Conservation (phyloP, 92 coral and sea anemone genomes). For the Phenganax marumi region DNA sequence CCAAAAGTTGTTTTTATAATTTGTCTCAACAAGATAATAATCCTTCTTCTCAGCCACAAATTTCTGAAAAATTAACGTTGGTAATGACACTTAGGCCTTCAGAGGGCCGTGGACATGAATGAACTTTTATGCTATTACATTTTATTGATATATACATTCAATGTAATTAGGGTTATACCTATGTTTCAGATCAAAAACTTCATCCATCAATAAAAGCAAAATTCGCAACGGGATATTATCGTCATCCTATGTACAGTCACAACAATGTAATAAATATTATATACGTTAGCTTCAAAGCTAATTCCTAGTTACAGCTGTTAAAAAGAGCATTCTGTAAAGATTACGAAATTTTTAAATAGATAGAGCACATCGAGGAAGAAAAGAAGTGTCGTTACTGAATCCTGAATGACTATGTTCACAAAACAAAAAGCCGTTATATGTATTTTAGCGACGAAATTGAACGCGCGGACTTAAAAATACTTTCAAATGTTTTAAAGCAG, state of each 20-base stretch:
- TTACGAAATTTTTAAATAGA: too few species aligned
- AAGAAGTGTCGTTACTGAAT: too few species aligned
- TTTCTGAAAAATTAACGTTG: conserved; percentile 53
- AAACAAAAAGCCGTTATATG: neutral
- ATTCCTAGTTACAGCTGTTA: too few species aligned
- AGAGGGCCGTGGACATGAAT: neutral
- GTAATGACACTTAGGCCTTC: neutral
- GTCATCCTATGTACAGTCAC: conserved; percentile 61
- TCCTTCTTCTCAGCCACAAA: conserved; percentile 91
- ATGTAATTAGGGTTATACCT: conserved; percentile 53
- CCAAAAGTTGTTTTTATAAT: conserved; percentile 94
- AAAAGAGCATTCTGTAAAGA: too few species aligned
- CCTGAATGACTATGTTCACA: neutral
- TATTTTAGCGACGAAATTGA: too few species aligned
- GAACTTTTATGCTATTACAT: neutral
- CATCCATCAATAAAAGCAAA: conserved; percentile 90
- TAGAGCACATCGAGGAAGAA: too few species aligned
- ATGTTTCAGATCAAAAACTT: conserved; percentile 89
- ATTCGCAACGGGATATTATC: conserved; percentile 93
- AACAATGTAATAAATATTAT: neutral
- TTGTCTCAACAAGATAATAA: conserved; percentile 81
- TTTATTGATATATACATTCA: neutral
- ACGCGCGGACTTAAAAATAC: too few species aligned
- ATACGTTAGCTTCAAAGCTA: too few species aligned
- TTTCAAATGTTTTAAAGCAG: too few species aligned